Conservation (phyloP, 2,113 vertebrate species). For the Verasper variegatus region DNA sequence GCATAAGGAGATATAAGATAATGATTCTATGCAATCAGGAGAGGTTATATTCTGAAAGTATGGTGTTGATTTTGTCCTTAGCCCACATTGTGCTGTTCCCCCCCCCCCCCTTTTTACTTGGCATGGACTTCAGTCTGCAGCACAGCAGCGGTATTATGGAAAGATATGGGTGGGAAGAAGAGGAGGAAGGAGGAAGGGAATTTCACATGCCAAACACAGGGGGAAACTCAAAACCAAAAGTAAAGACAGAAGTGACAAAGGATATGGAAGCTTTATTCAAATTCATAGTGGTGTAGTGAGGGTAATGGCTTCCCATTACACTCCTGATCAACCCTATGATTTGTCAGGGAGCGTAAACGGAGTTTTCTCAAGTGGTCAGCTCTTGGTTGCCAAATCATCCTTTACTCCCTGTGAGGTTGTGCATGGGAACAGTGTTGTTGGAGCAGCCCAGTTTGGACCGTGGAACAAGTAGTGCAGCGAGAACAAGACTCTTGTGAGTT, state of each 20-base stretch:
- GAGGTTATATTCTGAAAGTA: slow-evolving; percentile 16
- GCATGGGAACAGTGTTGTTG: slow-evolving; percentile 63
- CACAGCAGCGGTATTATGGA: slow-evolving; percentile 49
- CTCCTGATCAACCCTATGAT: slow-evolving; percentile 60
- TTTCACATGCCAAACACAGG: slow-evolving; percentile 39
- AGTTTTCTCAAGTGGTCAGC: slow-evolving; percentile 56
- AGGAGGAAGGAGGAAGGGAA: slow-evolving; percentile 58
- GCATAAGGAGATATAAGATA: background rate
- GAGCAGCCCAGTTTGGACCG: slow-evolving; percentile 35
- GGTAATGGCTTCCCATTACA: slow-evolving; percentile 50
- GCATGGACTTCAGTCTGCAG: slow-evolving; percentile 30
- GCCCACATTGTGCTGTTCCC: slow-evolving; percentile 20
- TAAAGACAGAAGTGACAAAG: slow-evolving; percentile 32
- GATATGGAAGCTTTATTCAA: slow-evolving; percentile 49
- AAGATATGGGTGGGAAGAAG: slow-evolving; percentile 55
- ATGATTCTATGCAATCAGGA: background rate
- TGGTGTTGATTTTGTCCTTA: slow-evolving; percentile 20
- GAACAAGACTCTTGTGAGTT: slow-evolving; percentile 57
- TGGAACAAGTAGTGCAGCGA: slow-evolving; percentile 30
- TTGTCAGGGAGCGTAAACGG: slow-evolving; percentile 59
- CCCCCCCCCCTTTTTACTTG: slow-evolving; percentile 35
- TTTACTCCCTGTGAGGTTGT: slow-evolving; percentile 52
- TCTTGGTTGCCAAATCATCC: slow-evolving; percentile 42
- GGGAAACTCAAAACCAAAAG: slow-evolving; percentile 60
- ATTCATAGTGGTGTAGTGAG: slow-evolving; percentile 50